A percentile compares a stretch with the other conserved stretches of the same genome.
Conservation (phyloP, 2,797 vertebrate species). For the Molossus alvarezi region DNA sequence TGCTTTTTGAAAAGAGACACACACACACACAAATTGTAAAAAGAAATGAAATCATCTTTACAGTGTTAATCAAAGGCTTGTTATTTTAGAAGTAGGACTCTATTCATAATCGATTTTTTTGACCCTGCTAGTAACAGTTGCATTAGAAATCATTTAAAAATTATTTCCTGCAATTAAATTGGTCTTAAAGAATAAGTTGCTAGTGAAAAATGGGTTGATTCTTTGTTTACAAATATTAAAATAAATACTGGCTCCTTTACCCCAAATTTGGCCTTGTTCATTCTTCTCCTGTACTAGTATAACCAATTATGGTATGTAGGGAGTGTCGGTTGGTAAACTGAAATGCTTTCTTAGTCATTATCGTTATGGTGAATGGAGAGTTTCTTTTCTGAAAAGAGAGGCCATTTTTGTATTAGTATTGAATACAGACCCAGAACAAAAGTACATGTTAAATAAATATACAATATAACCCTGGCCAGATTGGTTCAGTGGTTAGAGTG, state of each 20-base stretch:
- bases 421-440: slow-evolving; percentile 39
- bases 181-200: slow-evolving; percentile 71
- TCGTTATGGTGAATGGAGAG: not conserved
- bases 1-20: slow-evolving; percentile 56
- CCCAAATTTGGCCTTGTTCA: slow-evolving; percentile 41
- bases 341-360: not conserved
- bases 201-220: slow-evolving; percentile 76
- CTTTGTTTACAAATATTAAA: slow-evolving; percentile 79
- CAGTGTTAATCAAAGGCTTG: slow-evolving; percentile 81
- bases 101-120: slow-evolving; percentile 89
- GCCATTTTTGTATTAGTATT: not conserved
- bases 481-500: too few species aligned
- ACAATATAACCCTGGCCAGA: too few species aligned
- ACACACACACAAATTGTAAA: slow-evolving; percentile 53
- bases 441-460: slow-evolving; percentile 57
- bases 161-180: slow-evolving; percentile 74
- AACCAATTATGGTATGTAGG: slow-evolving; percentile 27
- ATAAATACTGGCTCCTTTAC: slow-evolving; percentile 69
- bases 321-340: slow-evolving; percentile 36
- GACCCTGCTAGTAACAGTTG: slow-evolving; percentile 81
- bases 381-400: not conserved
- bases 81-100: slow-evolving; percentile 84
- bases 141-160: slow-evolving; percentile 87
- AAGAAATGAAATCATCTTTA: slow-evolving; percentile 81
- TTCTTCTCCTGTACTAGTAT: slow-evolving; percentile 69